Base-by-base conservation (phyloP, 2,113 vertebrate genomes). In the Petromus typicus region DNA sequence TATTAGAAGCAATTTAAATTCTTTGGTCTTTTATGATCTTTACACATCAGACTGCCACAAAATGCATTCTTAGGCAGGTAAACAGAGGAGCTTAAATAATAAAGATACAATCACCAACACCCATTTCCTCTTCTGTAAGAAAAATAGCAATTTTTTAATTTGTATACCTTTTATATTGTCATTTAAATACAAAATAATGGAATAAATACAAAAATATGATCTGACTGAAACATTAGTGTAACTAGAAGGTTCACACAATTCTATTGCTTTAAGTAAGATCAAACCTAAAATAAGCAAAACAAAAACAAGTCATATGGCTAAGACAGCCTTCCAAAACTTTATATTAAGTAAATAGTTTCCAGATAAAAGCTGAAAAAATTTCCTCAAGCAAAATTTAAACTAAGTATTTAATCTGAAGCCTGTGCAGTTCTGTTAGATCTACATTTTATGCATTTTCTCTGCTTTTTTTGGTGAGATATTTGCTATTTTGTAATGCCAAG, bases 111-210 rank as follows among this genome's bases (percentile, higher is more conserved):
- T 98, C 98, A 99, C 98, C 98, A 98, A 99, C 98, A 99, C 98
- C 98, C 98, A 98, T 98, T 98, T 98, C 98, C 98, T 98, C 98
- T 98, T 98, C 98, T 98, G 98, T 99, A 98, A 98, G 98, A 99
- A 99, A 99, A 99, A 99, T 99, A 99, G 98, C 99, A 99, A 98
- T 99, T 99, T 99, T 99, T 99, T 99, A 99, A 98, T 98, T 99
- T 99, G 98, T 99, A 98, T 99, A 98, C 98, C 98, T 98, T 98
- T 99, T 98, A 98, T 98, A 98, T 98, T 98, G 99, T 98, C 98
- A 5, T 99, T 99, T 99, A 98, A 99, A 99, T 99, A 98, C 98
- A 99, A 99, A 99, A 99, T 99, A 98, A 98, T 98, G 98, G 98
- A 99, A 99, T 98, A 99, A 98, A 99, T 99, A 99, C 98, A 99